Percentiles rank a stretch among this genome's conserved stretches.
Evolutionary conservation across 2,888 invertebrate genomes (phyloP).

Genomic region (Yponomeuta malinellus): DNA sequence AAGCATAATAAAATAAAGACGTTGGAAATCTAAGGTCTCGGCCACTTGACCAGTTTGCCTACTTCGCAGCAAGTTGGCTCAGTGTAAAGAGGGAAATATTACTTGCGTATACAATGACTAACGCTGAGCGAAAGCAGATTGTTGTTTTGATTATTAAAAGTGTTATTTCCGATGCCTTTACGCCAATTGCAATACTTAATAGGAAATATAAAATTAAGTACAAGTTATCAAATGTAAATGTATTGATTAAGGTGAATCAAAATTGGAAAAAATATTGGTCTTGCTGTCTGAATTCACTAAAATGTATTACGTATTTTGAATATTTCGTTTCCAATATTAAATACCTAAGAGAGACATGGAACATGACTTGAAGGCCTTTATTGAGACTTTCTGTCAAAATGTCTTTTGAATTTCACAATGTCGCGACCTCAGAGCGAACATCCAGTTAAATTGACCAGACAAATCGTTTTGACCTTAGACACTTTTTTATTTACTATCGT

Average conservation of each 20-base stretch:
- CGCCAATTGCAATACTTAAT: not conserved
- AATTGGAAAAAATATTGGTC: too few relatives aligned
- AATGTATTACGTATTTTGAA: not conserved
- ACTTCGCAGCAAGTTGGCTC: slow-evolving; percentile 14
- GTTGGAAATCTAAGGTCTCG: slow-evolving; percentile 13
- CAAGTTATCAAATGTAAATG: too few relatives aligned
- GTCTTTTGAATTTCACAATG: not conserved
- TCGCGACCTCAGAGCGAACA: not conserved
- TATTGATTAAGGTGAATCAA: too few relatives aligned
- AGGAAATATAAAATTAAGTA: too few relatives aligned
- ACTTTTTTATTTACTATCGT: not conserved
- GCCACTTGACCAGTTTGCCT: slow-evolving; percentile 19
- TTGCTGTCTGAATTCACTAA: too few relatives aligned
- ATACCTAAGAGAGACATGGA: not conserved
- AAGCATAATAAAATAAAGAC: slow-evolving; percentile 5
- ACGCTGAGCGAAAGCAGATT: slow-evolving; percentile 14
- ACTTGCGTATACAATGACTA: slow-evolving; percentile 8
- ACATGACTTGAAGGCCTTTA: not conserved
- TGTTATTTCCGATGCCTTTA: not conserved
- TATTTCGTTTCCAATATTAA: not conserved
- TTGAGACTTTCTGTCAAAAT: not conserved
- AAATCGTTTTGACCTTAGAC: slow-evolving; percentile 13
- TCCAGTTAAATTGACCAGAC: not conserved
- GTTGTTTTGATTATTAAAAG: not conserved
- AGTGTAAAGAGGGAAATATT: not conserved